Base-by-base conservation (phyloP, 2,113 vertebrate genomes). In the Arvicanthis niloticus region DNA sequence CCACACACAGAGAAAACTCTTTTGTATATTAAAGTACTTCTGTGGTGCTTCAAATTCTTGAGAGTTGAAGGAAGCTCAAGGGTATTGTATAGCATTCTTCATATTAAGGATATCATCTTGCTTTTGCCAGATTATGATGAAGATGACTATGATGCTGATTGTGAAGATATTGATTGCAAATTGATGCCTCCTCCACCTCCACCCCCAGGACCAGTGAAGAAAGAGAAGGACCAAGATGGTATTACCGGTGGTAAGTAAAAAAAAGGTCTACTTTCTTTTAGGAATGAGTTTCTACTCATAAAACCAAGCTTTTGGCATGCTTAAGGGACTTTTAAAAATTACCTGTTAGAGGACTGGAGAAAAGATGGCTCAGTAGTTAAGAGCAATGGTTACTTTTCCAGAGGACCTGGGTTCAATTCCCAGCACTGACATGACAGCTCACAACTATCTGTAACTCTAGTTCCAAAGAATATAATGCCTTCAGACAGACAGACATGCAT, bases 81-180 rank as follows among this genome's bases (percentile, higher is more conserved):
- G 24, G 40, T 84, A 12, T 81, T 89, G 4, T 89, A 8, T 81
- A 42, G 65, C 29, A 42, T 93, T 96, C 31, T 96, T 72, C 70
- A 91, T 96, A 73, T 53, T 93, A 84, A 97, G 58, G 29, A 22
- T 29, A 31, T 77, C 40, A 22, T 91, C 65, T 97, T 89, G 96
- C 58, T 58, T 95, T 97, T 94, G 24, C 92, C 96, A 98, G 99
- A 98, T 97, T 99, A 99, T 97, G 99, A 99, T 95, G 99, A 99
- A 24, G 99, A 99, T 88, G 99, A 99, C 97, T 99, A 99, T 17
- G 99, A 99, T 98, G 99, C 99, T 2, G 99, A 99, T 98, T 99
- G 99, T 97, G 99, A 99, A 98, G 99, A 99, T 95, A 99, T 99
- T 77, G 99, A 99, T 97, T 99, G 99, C 84, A 99, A 99, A 97